Conservation (phyloP, 2,113 vertebrate genomes). For the Tragelaphus imberbis region DNA sequence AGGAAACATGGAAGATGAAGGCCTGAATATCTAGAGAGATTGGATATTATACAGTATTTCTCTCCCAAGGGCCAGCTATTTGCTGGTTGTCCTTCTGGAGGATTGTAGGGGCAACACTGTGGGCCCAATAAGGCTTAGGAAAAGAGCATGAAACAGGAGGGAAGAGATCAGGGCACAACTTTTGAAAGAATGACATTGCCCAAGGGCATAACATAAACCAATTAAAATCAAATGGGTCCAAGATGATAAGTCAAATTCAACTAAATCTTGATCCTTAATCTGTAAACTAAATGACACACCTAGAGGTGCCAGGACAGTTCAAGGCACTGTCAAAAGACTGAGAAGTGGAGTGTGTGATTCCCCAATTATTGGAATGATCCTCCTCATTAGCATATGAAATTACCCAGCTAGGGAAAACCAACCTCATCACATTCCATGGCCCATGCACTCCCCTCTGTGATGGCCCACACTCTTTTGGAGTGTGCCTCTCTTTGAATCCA, state of each 20-base stretch:
- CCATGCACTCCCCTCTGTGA: not conserved
- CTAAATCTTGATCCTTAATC: not conserved
- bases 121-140: not conserved
- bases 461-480: fast-evolving
- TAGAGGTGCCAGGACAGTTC: not conserved
- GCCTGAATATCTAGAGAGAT: not conserved
- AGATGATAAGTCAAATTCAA: not conserved
- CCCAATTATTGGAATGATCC: not conserved
- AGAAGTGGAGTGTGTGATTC: not conserved
- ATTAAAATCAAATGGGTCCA: not conserved
- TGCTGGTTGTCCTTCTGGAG: not conserved
- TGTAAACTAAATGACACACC: not conserved
- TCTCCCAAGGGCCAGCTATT: not conserved
- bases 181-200: not conserved
- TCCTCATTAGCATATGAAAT: not conserved
- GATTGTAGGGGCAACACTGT: not conserved
- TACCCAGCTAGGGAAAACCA: not conserved
- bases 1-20: not conserved
- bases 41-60: not conserved
- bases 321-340: not conserved
- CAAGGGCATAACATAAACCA: not conserved
- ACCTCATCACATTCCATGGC: not conserved
- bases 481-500: not conserved
- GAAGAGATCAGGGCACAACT: not conserved
- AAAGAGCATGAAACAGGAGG: not conserved